Evolutionary conservation across 2,888 invertebrate genomes (phyloP).

Genomic region (Xestoiulus laeticollis): DNA sequence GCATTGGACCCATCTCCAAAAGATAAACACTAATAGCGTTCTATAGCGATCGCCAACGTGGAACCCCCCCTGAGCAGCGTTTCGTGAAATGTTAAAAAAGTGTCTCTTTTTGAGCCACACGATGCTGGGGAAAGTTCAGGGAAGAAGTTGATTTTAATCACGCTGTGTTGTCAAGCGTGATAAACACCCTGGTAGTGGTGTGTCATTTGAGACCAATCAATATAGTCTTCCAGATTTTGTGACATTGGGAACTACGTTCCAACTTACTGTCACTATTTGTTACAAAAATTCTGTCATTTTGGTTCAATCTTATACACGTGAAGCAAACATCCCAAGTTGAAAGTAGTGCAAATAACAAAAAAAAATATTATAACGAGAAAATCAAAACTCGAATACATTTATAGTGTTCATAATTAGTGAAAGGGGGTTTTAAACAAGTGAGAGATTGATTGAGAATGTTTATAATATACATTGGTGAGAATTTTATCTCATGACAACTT

Average conservation of each 20-base stretch:
- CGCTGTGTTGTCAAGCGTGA: neutral
- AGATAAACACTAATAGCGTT: neutral
- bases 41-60: neutral
- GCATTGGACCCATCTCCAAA: neutral
- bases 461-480: too few species aligned
- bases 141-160: neutral
- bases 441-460: too few species aligned
- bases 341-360: too few species aligned
- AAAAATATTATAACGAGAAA: too few species aligned
- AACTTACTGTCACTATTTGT: neutral
- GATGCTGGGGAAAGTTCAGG: constrained; percentile 3
- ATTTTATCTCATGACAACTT: too few species aligned
- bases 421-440: too few species aligned
- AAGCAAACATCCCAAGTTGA: neutral
- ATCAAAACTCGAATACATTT: too few species aligned
- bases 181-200: neutral
- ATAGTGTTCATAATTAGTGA: too few species aligned
- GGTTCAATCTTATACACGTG: neutral
- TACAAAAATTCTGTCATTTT: neutral
- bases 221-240: constrained; percentile 23
- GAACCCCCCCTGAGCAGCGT: neutral
- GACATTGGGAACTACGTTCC: neutral
- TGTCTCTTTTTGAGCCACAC: constrained; percentile 40
- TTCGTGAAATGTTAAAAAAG: neutral
- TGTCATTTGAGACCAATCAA: constrained; percentile 16